Evolutionary conservation across 2,113 vertebrate species (phyloP).

Genomic region (Podarcis cretensis): DNA sequence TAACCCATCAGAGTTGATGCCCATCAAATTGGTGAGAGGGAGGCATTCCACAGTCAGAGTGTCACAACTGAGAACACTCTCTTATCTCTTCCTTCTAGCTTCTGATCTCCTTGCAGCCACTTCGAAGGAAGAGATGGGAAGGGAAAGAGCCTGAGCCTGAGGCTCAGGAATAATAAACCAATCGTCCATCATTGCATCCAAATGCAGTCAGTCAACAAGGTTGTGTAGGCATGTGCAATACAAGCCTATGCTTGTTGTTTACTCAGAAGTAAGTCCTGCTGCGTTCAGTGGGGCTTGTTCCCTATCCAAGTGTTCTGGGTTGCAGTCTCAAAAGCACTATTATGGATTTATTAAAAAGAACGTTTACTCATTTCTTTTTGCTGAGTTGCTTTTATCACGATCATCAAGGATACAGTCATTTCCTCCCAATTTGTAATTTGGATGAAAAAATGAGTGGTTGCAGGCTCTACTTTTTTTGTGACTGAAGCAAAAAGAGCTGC

Average conservation of each 20-base stretch:
- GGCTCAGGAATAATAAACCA: neutral
- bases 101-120: neutral
- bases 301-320: neutral
- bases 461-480: neutral
- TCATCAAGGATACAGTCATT: neutral
- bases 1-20: too few species aligned
- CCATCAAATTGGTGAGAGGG: too few species aligned
- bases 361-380: neutral
- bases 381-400: neutral
- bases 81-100: neutral
- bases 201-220: neutral
- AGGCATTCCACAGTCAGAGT: too few species aligned
- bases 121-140: neutral
- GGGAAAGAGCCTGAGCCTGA: neutral
- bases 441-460: neutral
- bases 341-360: neutral
- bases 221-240: neutral
- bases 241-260: neutral
- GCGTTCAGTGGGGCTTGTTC: neutral
- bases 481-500: neutral
- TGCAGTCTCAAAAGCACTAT: neutral
- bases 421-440: neutral
- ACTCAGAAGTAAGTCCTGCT: neutral
- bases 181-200: neutral
- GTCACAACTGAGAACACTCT: too few species aligned